Conservation (phyloP, 2,888 invertebrate genomes). For the Ophioninae sp. region DNA sequence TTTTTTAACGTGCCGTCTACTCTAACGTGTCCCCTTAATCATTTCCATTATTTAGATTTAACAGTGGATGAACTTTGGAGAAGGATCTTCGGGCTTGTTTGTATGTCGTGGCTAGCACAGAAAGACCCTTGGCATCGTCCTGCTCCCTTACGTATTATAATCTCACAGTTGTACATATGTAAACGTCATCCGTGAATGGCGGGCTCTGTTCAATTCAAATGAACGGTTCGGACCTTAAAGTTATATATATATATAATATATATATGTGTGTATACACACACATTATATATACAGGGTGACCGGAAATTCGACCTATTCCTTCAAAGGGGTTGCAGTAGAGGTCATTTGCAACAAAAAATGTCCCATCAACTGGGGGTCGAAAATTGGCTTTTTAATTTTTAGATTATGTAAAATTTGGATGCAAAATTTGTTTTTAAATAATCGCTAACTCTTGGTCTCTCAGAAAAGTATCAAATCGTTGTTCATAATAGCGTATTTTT, state of each 20-base stretch:
- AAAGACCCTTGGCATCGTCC: slow-evolving; percentile 37
- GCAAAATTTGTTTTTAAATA: no score
- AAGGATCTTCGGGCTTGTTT: slow-evolving; percentile 9
- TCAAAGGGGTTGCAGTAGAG: no score
- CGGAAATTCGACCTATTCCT: no score
- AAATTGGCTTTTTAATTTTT: no score
- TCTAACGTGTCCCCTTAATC: background rate
- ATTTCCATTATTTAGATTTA: background rate
- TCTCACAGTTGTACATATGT: slow-evolving; percentile 25
- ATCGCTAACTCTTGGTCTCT: no score
- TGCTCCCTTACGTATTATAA: slow-evolving; percentile 45
- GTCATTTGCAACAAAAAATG: no score
- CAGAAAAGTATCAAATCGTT: no score
- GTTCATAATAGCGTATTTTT: no score
- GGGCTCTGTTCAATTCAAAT: slow-evolving; percentile 75
- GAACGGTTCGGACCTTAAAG: slow-evolving; percentile 48
- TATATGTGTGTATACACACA: background rate
- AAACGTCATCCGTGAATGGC: slow-evolving; percentile 70
- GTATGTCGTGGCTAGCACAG: slow-evolving; percentile 26
- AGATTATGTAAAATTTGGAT: no score
- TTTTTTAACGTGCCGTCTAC: no score
- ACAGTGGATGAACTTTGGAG: background rate
- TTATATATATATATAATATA: background rate
- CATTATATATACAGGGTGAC: no score
- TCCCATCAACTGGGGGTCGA: no score